Evolutionary conservation across 2,797 vertebrate species (phyloP), one percentile per base, ranked within the genome.

Genomic region (Darevskia mixta): DNA sequence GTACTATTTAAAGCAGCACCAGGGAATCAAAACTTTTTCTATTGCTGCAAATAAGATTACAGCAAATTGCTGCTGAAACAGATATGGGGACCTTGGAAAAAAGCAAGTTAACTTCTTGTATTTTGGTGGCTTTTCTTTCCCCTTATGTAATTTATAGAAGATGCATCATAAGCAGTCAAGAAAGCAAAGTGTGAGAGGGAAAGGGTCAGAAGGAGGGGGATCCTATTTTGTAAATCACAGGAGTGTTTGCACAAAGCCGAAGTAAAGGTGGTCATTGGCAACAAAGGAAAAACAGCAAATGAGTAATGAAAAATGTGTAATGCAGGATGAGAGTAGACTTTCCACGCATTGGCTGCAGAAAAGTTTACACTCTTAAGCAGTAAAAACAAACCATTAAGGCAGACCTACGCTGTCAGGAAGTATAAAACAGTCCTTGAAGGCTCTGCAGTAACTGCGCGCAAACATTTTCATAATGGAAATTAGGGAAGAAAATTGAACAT

Each of bases 361-460:
- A 98, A 97, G 97, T 99, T 98, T 99, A 98, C 98, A 97, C 98
- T 98, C 98, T 98, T 96, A 94, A 97, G 98, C 97, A 98, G 97
- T 98, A 98, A 98, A 98, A 98, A 98, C 97, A 97, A 98, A 98
- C 97, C 98, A 98, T 98, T 98, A 98, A 98, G 98, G 96, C 94
- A 95, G 94, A 97, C 96, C 97, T 97, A 98, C 97, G 97, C 97
- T 97, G 97, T 98, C 98, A 98, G 97, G 97, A 97, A 97, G 97
- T 97, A 97, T 97, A 97, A 97, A 97, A 97, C 97, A 95, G 96
- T 97, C 97, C 96, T 97, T 97, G 96, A 98, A 97, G 97, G 27
- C 94, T 96, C 95, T 96, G 96, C 97, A 97, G 95, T 95, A 96
- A 95, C 96, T 96, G 93, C 93, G 95, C 95, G 97, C 97, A 96